Conservation (phyloP, 2,113 vertebrate species). For the Bufo bufo region DNA sequence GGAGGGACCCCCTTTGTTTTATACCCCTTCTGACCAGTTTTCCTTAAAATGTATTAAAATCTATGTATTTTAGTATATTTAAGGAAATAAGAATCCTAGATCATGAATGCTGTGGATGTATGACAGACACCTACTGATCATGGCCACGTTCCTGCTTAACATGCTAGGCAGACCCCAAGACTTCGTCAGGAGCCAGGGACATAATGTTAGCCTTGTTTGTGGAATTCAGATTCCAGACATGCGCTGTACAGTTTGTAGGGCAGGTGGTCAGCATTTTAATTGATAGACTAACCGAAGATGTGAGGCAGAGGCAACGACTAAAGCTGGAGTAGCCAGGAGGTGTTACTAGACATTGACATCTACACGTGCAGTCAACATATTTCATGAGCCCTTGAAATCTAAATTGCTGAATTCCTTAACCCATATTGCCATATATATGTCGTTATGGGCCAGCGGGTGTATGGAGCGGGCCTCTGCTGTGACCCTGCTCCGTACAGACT, state of each 20-base stretch:
- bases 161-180: neutral
- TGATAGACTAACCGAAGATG: neutral
- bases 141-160: neutral
- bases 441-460: too few species aligned
- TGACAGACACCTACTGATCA: neutral
- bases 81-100: too few species aligned
- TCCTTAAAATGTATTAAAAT: too few species aligned
- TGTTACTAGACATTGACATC: neutral
- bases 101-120: neutral
- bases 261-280: conserved; percentile 5
- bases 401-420: neutral
- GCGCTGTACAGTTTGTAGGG: neutral
- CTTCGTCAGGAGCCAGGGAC: neutral
- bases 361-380: neutral
- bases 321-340: neutral
- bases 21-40: too few species aligned
- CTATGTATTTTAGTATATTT: too few species aligned
- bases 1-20: too few species aligned
- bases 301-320: neutral
- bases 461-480: too few species aligned
- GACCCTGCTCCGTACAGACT: too few species aligned
- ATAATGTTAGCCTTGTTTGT: conserved; percentile 1
- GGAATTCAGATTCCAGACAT: conserved; percentile 20
- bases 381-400: neutral
- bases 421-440: too few species aligned